These are phyloP conservation scores for Pandemis heparana DNA, from an alignment of 2,888 invertebrate species.

Conservation along the genomic window DNA sequence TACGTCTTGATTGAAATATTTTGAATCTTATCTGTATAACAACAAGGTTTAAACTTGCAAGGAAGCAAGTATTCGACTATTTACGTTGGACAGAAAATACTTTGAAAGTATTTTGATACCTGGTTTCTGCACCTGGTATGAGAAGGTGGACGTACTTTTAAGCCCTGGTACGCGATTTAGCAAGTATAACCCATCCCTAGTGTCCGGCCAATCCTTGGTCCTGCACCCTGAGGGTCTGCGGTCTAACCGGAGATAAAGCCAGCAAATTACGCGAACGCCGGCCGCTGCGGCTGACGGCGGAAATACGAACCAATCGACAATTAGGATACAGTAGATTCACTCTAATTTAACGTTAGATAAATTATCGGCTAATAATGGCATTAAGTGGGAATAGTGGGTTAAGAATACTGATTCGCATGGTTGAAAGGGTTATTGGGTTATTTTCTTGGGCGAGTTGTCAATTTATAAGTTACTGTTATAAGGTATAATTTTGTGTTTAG, in stretches of 20 bases:
- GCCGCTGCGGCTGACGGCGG: conserved; percentile 29
- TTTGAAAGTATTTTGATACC: no score
- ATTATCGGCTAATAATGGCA: conserved; percentile 33
- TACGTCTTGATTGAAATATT: no score
- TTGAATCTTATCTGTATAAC: no score
- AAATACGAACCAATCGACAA: conserved; percentile 35
- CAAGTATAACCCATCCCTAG: no score
- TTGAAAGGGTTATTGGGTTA: neutral
- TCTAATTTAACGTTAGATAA: conserved; percentile 36
- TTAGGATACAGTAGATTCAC: conserved; percentile 28
- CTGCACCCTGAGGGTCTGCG: conserved; percentile 27
- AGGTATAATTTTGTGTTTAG: no score
- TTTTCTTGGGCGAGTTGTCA: neutral
- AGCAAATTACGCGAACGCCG: conserved; percentile 20
- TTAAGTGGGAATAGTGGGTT: conserved; percentile 14
- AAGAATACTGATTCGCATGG: conserved; percentile 6
- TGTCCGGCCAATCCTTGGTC: neutral
- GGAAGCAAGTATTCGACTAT: no score
- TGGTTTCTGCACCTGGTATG: no score
- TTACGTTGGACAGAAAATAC: no score
- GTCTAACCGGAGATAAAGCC: conserved; percentile 16
- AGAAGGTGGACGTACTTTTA: no score
- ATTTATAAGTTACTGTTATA: no score
- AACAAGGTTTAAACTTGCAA: no score
- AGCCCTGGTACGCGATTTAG: no score